Evolutionary conservation across 2,888 invertebrate genomes (phyloP), one percentile per base, ranked within the genome.

Genomic region (Conus canariensis): DNA sequence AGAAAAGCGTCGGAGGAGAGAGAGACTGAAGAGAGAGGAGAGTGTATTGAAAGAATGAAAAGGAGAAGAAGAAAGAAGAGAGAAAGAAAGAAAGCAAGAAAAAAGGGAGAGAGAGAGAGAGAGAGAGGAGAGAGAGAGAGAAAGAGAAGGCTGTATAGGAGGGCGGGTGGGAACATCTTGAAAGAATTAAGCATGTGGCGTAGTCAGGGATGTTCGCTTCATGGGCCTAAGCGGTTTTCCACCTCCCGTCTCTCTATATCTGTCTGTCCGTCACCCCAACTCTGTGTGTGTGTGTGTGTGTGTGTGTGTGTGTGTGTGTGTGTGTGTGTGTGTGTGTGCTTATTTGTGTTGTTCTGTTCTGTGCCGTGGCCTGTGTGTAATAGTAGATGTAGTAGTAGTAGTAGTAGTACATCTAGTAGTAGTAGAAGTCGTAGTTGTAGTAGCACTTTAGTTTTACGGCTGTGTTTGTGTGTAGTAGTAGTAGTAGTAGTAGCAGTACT

Each of bases 101-200:
- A 16, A 64, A 64, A 80, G 45, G 10, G 74, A 7, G n/a, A 0
- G 4, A 0, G 45, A 4, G 45, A 4, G 45, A 45, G 45, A 2
- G 30, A 2, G 1, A 3, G 22, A 2, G 22, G 30, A 25, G 25
- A 25, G 25, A 25, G 77, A 4, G 77, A 25, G 30, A 77, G 77
- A 77, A 19, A 70, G 22, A 30, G 30, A 30, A 45, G 30, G 45
- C 45, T 14, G 45, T 14, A 45, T 19, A 22, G 45, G 80, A 45
- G 30, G 80, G 45, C 8, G 30, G 16, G 80, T 2, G 9, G 30
- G 6, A 30, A 2, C 89, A 89, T 89, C 83, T 89, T 89, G 89
- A 89, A 89, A 83, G 85, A 70, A 89, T 89, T 89, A 89, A 70
- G 85, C 85, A 89, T 45, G 85, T 83, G 64, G 80, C 25, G 25